Evolutionary conservation across 2,113 vertebrate genomes (phyloP).

Genomic region (Gnathonemus echidnorhynchus): DNA sequence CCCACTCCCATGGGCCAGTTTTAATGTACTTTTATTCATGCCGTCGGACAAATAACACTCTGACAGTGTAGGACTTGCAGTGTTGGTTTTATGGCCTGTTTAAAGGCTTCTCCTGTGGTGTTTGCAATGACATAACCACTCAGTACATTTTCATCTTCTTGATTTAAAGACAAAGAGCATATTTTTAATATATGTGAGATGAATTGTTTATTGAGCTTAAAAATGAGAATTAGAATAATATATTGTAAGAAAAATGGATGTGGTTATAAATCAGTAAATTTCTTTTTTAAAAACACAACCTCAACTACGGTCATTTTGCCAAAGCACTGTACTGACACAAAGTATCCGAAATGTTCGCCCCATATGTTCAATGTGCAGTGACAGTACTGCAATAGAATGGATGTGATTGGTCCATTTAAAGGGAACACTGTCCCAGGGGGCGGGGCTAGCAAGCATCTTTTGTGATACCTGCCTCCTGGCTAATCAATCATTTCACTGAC

Average conservation of each 20-base stretch:
- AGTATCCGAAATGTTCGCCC: background rate
- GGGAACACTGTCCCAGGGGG: conserved; percentile 30
- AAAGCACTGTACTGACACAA: conserved; percentile 44
- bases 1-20: background rate
- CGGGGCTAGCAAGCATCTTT: conserved; percentile 26
- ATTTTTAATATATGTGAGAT: conserved; percentile 71
- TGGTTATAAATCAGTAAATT: conserved; percentile 19
- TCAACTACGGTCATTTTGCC: conserved; percentile 46
- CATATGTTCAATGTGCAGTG: background rate
- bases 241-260: background rate
- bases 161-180: conserved; percentile 44
- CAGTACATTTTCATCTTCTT: conserved; percentile 31
- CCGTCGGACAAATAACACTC: background rate
- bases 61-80: background rate
- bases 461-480: conserved; percentile 33
- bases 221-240: conserved; percentile 31
- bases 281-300: conserved; percentile 45
- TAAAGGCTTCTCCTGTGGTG: conserved; percentile 7
- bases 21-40: background rate
- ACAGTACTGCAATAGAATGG: background rate
- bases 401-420: conserved; percentile 32
- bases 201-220: conserved; percentile 57
- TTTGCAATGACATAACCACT: background rate
- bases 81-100: conserved; percentile 27
- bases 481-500: conserved; percentile 39